phyloP scores from a whole-genome alignment of 2,113 vertebrate genomes.

The Pteropus alecto region DNA sequence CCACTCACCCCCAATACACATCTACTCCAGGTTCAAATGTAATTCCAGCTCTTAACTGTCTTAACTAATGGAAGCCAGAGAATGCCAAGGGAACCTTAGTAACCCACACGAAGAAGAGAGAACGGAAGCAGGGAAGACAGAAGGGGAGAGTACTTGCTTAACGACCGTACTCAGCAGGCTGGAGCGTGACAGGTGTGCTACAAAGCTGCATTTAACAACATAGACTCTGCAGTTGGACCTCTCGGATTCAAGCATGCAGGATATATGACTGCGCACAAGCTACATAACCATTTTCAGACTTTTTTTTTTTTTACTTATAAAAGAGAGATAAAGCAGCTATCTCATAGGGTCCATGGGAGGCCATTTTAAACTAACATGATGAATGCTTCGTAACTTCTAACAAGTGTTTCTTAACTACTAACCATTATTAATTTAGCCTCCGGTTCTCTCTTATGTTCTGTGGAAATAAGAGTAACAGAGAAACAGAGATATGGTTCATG shows the following conservation, averaged over 20 bases:
- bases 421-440: not conserved
- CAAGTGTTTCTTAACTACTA: not conserved
- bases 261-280: not conserved
- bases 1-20: too few species aligned
- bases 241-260: not conserved
- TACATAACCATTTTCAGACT: not conserved
- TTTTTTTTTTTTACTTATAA: not conserved
- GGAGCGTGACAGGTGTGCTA: not conserved
- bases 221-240: too few species aligned
- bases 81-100: not conserved
- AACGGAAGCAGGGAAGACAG: not conserved
- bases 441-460: not conserved
- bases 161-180: not conserved
- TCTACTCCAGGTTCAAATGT: not conserved
- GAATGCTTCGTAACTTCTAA: not conserved
- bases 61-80: not conserved
- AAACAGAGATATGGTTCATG: not conserved
- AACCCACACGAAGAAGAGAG: not conserved
- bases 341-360: not conserved
- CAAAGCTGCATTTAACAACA: not conserved
- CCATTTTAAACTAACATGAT: not conserved
- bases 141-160: not conserved
- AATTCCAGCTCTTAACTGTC: not conserved
- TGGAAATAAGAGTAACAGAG: not conserved
- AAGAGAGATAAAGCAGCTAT: not conserved